Base-by-base conservation (phyloP, 2,888 invertebrate species). In the Diachrysia chrysitis region DNA sequence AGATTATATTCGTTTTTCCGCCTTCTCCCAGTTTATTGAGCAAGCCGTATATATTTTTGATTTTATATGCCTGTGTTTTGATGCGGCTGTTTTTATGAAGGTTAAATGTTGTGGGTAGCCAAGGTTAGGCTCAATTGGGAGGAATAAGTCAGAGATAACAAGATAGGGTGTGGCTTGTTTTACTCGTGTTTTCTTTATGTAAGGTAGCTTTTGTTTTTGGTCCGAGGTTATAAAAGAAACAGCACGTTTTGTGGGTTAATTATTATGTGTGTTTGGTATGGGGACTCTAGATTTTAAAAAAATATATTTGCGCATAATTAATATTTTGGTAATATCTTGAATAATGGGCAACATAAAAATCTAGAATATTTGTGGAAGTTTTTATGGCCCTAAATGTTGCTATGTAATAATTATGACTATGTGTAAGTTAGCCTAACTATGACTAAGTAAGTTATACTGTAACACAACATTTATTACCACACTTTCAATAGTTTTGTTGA, bases 1-100 rank as follows among this genome's bases (percentile, higher is more conserved):
- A 77, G 65, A 79, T 80, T 78, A 71, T 77, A 65, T 61, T 58
- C 46, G 62, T 78, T 73, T 75, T 76, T 70, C 68, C 29, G 58
- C 73, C 69, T 55, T 63, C 46, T 51, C 46, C 16, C 64, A 67
- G 60, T 73, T 66, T 69, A 66, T 69, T 35, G 60, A 56, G 48
- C 60, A n/a, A 66, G 53, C 48, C 42, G 58, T 56, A 55, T 63
- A 58, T 63, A 56, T 58, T 53, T 37, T 21, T 19, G 19, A 48
- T 58, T 10, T 51, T 59, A 60, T 32, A 58, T 54, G 21, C 48
- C 19, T 17, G 32, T 70, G 58, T 63, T 74, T 63, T 55, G 58
- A 23, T 58, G 64, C 35, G 21, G 64, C 35, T 17, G n/a, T 48
- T 62, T 58, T 51, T 46, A 19, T 16, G 16, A 55, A 63, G 23